Percentiles rank a stretch among this genome's conserved stretches.
phyloP scores from a whole-genome alignment of 1,140 invertebrate genomes.

The Rhagoletis pomonella region DNA sequence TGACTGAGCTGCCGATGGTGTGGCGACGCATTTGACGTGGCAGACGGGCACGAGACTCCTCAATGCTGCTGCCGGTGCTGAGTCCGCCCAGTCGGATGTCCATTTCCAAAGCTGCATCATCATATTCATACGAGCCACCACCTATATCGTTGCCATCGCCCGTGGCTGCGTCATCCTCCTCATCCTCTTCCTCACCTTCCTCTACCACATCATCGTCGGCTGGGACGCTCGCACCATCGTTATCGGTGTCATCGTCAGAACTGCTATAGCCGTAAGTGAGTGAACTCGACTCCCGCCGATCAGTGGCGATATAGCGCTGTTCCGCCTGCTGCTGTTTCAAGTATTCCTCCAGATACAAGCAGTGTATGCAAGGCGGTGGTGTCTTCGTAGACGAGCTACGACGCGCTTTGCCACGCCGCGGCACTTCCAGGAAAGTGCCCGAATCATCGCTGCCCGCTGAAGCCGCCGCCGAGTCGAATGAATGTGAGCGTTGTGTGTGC shows the following conservation, averaged over 20 bases:
- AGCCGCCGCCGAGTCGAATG: conserved; percentile 81
- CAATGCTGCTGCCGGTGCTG: conserved; percentile 63
- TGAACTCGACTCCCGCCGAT: conserved; percentile 73
- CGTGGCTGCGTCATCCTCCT: conserved; percentile 58
- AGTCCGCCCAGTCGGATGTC: conserved; percentile 64
- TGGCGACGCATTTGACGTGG: conserved; percentile 69
- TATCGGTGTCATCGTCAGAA: conserved; percentile 75
- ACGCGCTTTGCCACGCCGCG: conserved; percentile 78
- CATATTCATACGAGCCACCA: conserved; percentile 55
- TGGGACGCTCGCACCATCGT: conserved; percentile 62
- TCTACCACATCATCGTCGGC: conserved; percentile 67
- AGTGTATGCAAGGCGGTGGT: conserved; percentile 79
- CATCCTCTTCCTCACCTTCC: conserved; percentile 75
- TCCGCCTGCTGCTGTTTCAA: conserved; percentile 76
- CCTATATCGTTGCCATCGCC: conserved; percentile 60
- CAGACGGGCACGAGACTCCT: conserved; percentile 64
- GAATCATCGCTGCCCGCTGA: conserved; percentile 80
- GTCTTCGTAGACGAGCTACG: conserved; percentile 78
- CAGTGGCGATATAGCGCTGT: conserved; percentile 67
- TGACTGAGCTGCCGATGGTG: conserved; percentile 68
- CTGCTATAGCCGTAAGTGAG: conserved; percentile 73
- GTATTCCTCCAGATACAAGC: conserved; percentile 80
- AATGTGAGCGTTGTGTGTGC: conserved; percentile 80
- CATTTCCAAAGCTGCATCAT: conserved; percentile 68
- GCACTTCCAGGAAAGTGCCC: conserved; percentile 81